Percentiles rank a stretch among this genome's conserved stretches.
phyloP scores from a whole-genome alignment of 2,797 vertebrate genomes.

The Channa striata region DNA sequence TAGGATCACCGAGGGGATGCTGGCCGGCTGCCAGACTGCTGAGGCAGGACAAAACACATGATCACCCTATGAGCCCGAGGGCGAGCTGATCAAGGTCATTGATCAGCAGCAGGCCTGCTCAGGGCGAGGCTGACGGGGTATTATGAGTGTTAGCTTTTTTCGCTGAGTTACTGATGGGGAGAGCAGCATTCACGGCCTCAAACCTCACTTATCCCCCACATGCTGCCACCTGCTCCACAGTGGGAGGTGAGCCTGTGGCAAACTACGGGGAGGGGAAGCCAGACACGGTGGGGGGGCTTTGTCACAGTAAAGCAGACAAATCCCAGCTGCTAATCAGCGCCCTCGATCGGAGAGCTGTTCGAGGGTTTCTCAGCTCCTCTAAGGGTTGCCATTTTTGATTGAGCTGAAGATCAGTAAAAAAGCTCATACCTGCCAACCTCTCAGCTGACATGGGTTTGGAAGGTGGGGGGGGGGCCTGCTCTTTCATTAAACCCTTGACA shows the following conservation, averaged over 20 bases:
- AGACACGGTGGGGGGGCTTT: conserved; percentile 8
- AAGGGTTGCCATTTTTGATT: conserved; percentile 19
- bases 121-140: conserved; percentile 4
- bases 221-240: conserved; percentile 49
- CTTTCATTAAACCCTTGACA: conserved; percentile 26
- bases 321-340: conserved; percentile 12
- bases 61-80: neutral
- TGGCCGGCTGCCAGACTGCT: conserved; percentile 22
- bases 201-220: conserved; percentile 13
- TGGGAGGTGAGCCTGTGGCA: conserved; percentile 8
- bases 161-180: conserved; percentile 20
- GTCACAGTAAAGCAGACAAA: conserved; percentile 24
- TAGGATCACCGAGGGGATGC: conserved; percentile 28
- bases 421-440: neutral
- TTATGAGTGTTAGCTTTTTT: conserved; percentile 19
- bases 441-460: neutral
- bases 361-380: conserved; percentile 4
- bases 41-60: conserved; percentile 1
- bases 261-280: conserved; percentile 3
- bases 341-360: neutral
- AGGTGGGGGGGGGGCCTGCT: neutral
- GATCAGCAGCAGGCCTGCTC: neutral
- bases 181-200: conserved; percentile 12
- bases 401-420: conserved; percentile 2
- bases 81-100: conserved; percentile 12